A percentile compares a stretch with the other conserved stretches of the same genome.
These are phyloP conservation scores for Serilophus lunatus DNA, from an alignment of 2,113 vertebrate species.

Conservation along the genomic window DNA sequence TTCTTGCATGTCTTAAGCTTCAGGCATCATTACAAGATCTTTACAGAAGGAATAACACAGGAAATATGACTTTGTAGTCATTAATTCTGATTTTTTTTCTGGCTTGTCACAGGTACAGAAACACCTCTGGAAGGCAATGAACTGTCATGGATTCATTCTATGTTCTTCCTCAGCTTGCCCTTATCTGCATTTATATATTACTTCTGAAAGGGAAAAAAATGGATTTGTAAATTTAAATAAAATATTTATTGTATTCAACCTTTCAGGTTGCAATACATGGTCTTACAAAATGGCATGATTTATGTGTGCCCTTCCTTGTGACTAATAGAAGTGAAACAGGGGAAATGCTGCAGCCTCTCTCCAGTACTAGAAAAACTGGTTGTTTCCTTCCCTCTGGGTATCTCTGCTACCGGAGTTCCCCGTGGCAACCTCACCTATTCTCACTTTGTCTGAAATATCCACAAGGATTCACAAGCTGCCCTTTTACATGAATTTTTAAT, in stretches of 20 bases:
- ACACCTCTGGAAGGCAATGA: background rate
- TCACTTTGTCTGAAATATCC: background rate
- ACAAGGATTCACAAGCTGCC: background rate
- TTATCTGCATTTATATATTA: background rate
- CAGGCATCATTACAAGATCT: background rate
- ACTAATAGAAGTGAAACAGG: background rate
- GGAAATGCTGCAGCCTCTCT: background rate
- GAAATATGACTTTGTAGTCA: background rate
- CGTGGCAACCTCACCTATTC: background rate
- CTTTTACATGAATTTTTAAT: background rate
- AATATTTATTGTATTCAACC: background rate
- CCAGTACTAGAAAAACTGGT: background rate
- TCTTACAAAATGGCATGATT: background rate
- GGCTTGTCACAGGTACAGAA: background rate
- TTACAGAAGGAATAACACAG: background rate
- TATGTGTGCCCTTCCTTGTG: background rate
- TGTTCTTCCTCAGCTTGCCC: background rate
- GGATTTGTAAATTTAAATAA: background rate
- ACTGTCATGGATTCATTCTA: background rate
- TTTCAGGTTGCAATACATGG: background rate
- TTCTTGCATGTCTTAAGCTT: background rate
- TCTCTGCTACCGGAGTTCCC: accelerated
- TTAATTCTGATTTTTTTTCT: background rate
- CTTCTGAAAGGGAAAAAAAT: background rate
- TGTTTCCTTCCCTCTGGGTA: background rate